Evolutionary conservation across 2,113 vertebrate genomes (phyloP).

Genomic region (Psittacula cyanocephala): DNA sequence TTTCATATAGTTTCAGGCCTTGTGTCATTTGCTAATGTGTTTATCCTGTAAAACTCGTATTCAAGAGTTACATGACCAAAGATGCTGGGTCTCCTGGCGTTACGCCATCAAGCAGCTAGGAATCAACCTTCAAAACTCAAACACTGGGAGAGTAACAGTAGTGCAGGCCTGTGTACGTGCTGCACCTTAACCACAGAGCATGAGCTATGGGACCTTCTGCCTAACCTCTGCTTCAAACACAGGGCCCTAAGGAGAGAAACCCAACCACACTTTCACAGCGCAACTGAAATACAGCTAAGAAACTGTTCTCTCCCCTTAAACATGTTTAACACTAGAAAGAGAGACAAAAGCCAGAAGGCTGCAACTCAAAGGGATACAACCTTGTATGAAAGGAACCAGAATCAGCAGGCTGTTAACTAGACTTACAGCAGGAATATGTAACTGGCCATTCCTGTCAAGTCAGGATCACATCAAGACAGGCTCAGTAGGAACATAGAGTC

Average conservation of each 20-base stretch:
- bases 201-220: accelerated
- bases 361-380: not conserved
- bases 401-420: not conserved
- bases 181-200: not conserved
- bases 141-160: not conserved
- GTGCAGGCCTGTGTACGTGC: not conserved
- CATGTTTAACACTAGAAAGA: not conserved
- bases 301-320: not conserved
- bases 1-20: not conserved
- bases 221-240: not conserved
- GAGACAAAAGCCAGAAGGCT: not conserved
- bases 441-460: not conserved
- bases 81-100: not conserved
- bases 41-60: not conserved
- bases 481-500: not conserved
- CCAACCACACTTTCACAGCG: not conserved
- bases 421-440: not conserved
- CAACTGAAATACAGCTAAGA: not conserved
- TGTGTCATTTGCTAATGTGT: not conserved
- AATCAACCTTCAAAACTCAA: not conserved
- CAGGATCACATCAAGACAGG: not conserved
- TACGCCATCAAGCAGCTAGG: not conserved
- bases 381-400: not conserved
- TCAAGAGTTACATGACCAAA: not conserved
- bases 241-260: not conserved